Conservation (phyloP, 2,888 invertebrate genomes). For the Marronus borbonicus region DNA sequence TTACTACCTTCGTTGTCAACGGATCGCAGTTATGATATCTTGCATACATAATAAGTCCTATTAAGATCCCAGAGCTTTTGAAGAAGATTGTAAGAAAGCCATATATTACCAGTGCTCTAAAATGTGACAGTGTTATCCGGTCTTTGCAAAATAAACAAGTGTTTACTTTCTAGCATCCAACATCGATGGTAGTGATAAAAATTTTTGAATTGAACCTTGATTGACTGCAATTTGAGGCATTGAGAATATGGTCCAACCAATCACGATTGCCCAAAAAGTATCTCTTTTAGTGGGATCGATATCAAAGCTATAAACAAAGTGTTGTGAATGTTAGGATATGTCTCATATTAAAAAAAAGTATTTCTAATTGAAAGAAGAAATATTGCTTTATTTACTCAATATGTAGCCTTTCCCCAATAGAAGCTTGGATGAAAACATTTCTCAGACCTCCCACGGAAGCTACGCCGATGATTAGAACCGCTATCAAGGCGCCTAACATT, state of each 20-base stretch:
- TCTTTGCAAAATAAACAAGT: background rate
- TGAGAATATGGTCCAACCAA: conserved; percentile 75
- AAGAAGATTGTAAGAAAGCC: conserved; percentile 52
- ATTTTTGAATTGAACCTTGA: conserved; percentile 76
- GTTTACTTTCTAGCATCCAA: conserved; percentile 72
- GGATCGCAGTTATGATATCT: conserved; percentile 79
- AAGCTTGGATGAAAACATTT: conserved; percentile 73
- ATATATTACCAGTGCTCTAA: conserved; percentile 52
- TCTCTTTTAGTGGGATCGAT: conserved; percentile 75
- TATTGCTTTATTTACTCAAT: conserved; percentile 72
- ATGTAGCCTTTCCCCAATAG: conserved; percentile 73
- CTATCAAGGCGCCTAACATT: conserved; percentile 71
- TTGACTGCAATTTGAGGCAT: conserved; percentile 74
- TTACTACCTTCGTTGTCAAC: conserved; percentile 72
- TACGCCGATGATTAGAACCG: conserved; percentile 73
- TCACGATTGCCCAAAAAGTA: conserved; percentile 75
- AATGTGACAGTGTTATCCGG: conserved; percentile 5
- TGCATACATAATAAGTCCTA: conserved; percentile 73
- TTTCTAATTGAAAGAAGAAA: background rate
- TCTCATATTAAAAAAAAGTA: too few relatives aligned
- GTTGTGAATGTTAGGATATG: too few relatives aligned
- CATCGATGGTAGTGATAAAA: conserved; percentile 74
- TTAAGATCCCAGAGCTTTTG: conserved; percentile 51
- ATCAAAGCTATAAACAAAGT: conserved; percentile 71
- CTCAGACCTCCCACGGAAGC: conserved; percentile 72